phyloP scores from a whole-genome alignment of 2,888 invertebrate species.

The Ophioninae sp. region DNA sequence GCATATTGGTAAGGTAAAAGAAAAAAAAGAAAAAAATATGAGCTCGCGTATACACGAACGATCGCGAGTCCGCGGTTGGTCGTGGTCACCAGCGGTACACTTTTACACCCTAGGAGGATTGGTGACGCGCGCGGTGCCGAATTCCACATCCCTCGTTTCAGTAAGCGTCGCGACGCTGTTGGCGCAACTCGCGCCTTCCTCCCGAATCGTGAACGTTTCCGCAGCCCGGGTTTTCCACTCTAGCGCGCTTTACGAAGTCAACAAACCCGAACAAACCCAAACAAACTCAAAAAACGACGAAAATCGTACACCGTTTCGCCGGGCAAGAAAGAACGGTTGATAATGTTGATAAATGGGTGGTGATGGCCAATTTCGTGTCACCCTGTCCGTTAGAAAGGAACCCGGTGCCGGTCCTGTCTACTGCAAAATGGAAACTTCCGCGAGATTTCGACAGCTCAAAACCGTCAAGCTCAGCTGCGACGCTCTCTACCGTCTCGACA shows the following conservation, averaged over 20 bases:
- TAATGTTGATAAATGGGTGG: constrained; percentile 73
- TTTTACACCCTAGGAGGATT: not conserved
- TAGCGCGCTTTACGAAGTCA: not conserved
- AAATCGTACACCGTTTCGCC: not conserved
- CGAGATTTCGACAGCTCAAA: constrained; percentile 82
- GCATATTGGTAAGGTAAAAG: no score
- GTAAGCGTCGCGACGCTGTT: constrained; percentile 77
- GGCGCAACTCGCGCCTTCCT: constrained; percentile 64
- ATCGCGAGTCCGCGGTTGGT: no score
- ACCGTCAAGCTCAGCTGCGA: constrained; percentile 83
- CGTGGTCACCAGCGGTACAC: not conserved
- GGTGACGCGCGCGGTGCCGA: not conserved
- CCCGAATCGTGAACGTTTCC: not conserved
- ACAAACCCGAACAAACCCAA: not conserved
- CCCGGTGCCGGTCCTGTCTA: constrained; percentile 82
- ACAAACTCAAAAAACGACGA: not conserved
- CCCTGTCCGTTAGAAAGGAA: constrained; percentile 82
- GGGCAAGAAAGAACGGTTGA: constrained; percentile 44
- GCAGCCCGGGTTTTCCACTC: no score
- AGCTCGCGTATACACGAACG: no score
- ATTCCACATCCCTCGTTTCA: constrained; percentile 59
- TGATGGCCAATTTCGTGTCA: constrained; percentile 81
- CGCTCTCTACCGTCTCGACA: constrained; percentile 82
- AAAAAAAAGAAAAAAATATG: no score
- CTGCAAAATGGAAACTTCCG: constrained; percentile 83